phyloP scores from a whole-genome alignment of 2,797 vertebrate species.

The Artibeus lituratus region DNA sequence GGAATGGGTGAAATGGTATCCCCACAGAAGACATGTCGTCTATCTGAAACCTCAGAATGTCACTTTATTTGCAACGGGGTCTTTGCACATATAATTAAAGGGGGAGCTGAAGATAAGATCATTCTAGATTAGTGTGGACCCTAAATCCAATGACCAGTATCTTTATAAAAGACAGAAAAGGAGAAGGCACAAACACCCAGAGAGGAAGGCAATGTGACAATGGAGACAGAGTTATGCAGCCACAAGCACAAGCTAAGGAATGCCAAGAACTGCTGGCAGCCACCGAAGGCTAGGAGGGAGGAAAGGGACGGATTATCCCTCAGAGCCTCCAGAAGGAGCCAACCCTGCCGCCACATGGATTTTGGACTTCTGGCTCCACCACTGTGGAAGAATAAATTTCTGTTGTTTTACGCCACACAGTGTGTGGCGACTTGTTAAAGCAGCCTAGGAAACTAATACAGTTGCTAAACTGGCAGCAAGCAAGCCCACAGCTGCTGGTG shows the following conservation, averaged over 20 bases:
- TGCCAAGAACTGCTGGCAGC: neutral
- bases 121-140: neutral
- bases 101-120: neutral
- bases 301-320: neutral
- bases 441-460: neutral
- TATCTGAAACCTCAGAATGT: neutral
- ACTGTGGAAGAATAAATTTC: neutral
- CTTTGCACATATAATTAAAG: neutral
- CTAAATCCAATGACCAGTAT: neutral
- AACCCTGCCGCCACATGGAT: slow-evolving; percentile 14
- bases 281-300: neutral
- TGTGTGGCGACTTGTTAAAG: neutral
- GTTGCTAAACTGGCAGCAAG: neutral
- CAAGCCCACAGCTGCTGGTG: neutral
- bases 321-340: neutral
- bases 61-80: neutral
- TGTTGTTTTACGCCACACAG: neutral
- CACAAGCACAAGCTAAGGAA: neutral
- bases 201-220: neutral
- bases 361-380: neutral
- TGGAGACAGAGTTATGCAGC: neutral
- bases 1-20: neutral
- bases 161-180: neutral
- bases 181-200: neutral
- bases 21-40: neutral